phyloP scores from a whole-genome alignment of 37 sponge, comb jelly and placozoan species.

The Cliona cf. orientalis region DNA sequence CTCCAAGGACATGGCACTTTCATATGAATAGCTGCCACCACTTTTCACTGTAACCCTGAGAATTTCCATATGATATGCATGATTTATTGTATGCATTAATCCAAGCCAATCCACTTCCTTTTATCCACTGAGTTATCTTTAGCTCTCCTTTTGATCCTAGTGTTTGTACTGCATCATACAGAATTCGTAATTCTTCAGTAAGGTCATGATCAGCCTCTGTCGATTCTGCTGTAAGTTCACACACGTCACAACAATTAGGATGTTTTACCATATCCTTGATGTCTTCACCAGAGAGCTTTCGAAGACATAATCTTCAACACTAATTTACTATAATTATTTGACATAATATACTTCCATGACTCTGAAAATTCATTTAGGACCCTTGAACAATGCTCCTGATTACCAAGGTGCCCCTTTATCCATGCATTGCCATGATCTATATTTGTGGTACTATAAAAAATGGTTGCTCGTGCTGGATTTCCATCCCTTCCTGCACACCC shows the following conservation, averaged over 20 bases:
- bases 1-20: conserved; percentile 17
- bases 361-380: conserved; percentile 10
- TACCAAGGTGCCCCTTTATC: background rate
- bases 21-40: conserved; percentile 5
- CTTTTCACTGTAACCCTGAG: background rate
- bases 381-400: background rate
- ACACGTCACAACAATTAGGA: conserved; percentile 1
- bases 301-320: background rate
- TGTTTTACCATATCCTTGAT: background rate
- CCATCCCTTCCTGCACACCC: conserved; percentile 7
- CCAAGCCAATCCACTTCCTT: conserved; percentile 2
- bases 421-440: conserved; percentile 12
- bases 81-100: background rate
- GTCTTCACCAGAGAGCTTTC: background rate
- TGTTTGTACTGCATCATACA: conserved; percentile 2
- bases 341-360: conserved; percentile 3
- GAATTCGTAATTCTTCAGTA: background rate
- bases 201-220: background rate
- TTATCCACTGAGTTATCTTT: conserved; percentile 23
- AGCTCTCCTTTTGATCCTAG: conserved; percentile 5
- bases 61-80: conserved; percentile 15
- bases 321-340: background rate
- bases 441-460: background rate
- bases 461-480: background rate
- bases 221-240: background rate